Conservation (phyloP, 2,888 invertebrate species). For the Drosophila helvetica region DNA sequence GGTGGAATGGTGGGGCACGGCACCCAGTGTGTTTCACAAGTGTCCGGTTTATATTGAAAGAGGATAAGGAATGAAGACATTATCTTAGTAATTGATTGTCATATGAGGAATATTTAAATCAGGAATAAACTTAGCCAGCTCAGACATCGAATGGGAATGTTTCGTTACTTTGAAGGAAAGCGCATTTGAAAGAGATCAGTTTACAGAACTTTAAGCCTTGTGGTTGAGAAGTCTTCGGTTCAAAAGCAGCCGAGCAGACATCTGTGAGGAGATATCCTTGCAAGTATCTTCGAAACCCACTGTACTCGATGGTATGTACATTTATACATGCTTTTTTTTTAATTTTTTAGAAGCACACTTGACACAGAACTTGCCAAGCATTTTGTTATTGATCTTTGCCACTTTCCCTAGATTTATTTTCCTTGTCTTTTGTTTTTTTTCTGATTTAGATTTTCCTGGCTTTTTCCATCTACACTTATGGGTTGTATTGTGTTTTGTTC, state of each 20-base stretch:
- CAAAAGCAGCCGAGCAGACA: no score
- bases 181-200: background rate
- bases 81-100: no score
- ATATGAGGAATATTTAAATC: no score
- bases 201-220: no score
- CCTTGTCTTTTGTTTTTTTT: background rate
- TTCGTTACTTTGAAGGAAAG: no score
- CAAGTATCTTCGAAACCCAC: background rate
- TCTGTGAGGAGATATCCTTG: background rate
- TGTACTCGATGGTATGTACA: conserved; percentile 13
- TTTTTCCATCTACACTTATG: background rate
- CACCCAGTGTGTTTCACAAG: no score
- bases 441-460: background rate
- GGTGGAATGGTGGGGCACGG: background rate
- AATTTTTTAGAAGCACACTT: conserved; percentile 4
- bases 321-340: conserved; percentile 40
- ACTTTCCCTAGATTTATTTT: background rate
- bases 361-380: conserved; percentile 44
- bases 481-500: conserved; percentile 4
- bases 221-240: no score
- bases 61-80: no score
- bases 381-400: conserved; percentile 26
- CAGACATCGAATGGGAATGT: no score
- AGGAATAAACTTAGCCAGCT: no score
- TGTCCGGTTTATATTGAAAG: no score